Conservation (phyloP, 2,113 vertebrate species). For the Morone chrysops region DNA sequence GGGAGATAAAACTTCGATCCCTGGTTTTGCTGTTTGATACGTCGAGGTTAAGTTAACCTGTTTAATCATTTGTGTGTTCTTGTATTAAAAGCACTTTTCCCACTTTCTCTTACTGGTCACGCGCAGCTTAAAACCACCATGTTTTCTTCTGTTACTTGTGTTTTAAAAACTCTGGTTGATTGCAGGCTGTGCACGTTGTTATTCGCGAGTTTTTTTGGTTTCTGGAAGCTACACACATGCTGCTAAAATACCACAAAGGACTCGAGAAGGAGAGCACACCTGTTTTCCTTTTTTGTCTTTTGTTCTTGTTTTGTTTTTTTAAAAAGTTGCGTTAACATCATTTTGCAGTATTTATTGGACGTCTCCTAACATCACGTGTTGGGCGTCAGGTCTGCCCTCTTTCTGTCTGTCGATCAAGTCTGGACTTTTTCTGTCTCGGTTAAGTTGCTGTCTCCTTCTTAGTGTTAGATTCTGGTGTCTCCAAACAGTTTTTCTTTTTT, state of each 20-base stretch:
- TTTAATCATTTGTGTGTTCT: slow-evolving; percentile 17
- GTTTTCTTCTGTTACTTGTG: slow-evolving; percentile 23
- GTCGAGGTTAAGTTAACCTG: neutral
- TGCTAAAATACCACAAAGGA: slow-evolving; percentile 69
- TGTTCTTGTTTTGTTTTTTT: slow-evolving; percentile 42
- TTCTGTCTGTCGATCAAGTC: slow-evolving; percentile 69
- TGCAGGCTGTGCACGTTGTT: slow-evolving; percentile 32
- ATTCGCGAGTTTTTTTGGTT: slow-evolving; percentile 32
- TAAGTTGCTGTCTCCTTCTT: slow-evolving; percentile 79
- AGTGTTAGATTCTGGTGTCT: slow-evolving; percentile 81
- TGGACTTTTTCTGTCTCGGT: slow-evolving; percentile 73
- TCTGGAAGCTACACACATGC: slow-evolving; percentile 70
- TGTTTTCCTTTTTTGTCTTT: slow-evolving; percentile 26
- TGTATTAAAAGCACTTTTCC: slow-evolving; percentile 46
- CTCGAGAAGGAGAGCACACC: slow-evolving; percentile 52
- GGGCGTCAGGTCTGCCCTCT: slow-evolving; percentile 60
- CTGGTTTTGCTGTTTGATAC: slow-evolving; percentile 6
- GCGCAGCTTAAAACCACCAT: neutral
- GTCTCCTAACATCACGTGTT: slow-evolving; percentile 64
- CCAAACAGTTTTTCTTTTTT: slow-evolving; percentile 46
- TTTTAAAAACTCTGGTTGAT: slow-evolving; percentile 53
- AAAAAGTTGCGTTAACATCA: slow-evolving; percentile 77
- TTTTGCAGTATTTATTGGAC: slow-evolving; percentile 86
- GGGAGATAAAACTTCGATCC: neutral
- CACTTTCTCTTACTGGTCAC: neutral